Conservation (phyloP, 2,888 invertebrate genomes). For the Morpho helenor region DNA sequence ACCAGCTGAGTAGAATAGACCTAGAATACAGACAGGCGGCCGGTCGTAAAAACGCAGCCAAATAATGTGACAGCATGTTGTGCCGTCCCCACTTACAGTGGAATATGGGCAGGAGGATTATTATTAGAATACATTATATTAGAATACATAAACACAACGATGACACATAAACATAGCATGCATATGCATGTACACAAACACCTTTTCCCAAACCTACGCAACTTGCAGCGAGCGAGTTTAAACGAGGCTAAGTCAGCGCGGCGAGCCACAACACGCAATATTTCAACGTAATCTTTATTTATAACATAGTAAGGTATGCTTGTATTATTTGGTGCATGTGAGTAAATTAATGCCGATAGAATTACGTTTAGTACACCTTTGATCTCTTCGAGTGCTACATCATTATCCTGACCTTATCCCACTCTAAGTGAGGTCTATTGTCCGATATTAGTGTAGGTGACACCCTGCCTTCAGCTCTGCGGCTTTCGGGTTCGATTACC, state of each 20-base stretch:
- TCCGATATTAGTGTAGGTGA: too few species aligned
- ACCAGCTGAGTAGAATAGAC: too few species aligned
- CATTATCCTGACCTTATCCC: too few species aligned
- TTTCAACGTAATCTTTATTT: constrained; percentile 10
- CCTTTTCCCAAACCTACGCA: constrained; percentile 27
- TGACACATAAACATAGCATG: background rate
- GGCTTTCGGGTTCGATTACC: too few species aligned
- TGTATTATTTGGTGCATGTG: constrained; percentile 5
- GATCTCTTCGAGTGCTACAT: constrained; percentile 31
- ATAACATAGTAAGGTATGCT: background rate
- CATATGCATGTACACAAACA: constrained; percentile 15
- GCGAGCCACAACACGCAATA: constrained; percentile 14
- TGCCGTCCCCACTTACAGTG: too few species aligned
- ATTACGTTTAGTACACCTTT: constrained; percentile 36
- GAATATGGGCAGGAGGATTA: too few species aligned
- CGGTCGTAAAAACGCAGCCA: too few species aligned
- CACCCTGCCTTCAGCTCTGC: too few species aligned
- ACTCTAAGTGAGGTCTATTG: too few species aligned
- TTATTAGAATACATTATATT: too few species aligned
- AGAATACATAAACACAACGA: background rate
- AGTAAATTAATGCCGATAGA: constrained; percentile 30
- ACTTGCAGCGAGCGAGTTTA: constrained; percentile 23
- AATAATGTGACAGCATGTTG: too few species aligned
- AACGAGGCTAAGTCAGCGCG: constrained; percentile 22
- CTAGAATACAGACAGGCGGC: too few species aligned